A percentile compares a stretch with the other conserved stretches of the same genome.
Conservation (phyloP, 2,113 vertebrate genomes). For the Nibea albiflora region DNA sequence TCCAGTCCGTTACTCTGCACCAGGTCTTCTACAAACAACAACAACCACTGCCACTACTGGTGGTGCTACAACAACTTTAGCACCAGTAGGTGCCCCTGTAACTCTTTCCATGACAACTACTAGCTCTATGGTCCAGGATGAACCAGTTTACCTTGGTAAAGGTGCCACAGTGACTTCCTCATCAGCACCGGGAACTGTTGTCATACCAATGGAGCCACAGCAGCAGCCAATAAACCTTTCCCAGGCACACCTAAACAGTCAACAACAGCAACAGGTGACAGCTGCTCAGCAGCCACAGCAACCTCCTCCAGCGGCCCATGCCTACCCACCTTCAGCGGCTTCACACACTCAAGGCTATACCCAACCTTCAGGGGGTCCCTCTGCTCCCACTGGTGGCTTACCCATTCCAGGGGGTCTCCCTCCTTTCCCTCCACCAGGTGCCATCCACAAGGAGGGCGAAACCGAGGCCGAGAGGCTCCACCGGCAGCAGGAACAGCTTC, state of each 20-base stretch:
- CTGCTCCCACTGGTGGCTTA: conserved; percentile 43
- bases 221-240: conserved; percentile 83
- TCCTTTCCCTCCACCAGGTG: conserved; percentile 77
- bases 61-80: conserved; percentile 53
- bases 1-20: conserved; percentile 87
- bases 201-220: conserved; percentile 76
- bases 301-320: conserved; percentile 50
- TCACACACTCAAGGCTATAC: conserved; percentile 52
- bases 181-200: conserved; percentile 55
- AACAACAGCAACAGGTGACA: conserved; percentile 66
- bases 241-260: conserved; percentile 76
- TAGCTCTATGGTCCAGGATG: conserved; percentile 81
- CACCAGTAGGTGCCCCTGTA: conserved; percentile 53
- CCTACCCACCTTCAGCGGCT: conserved; percentile 56
- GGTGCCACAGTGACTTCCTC: conserved; percentile 65
- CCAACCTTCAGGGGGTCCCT: conserved; percentile 53
- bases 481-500: conserved; percentile 94
- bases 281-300: conserved; percentile 62
- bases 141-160: conserved; percentile 93
- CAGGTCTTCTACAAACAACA: conserved; percentile 80
- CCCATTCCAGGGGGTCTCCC: conserved; percentile 73
- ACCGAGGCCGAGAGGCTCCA: conserved; percentile 92
- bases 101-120: conserved; percentile 52
- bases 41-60: conserved; percentile 54
- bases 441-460: conserved; percentile 87